Base-by-base conservation (phyloP, 1,140 invertebrate species). In the Hycleus cichorii region DNA sequence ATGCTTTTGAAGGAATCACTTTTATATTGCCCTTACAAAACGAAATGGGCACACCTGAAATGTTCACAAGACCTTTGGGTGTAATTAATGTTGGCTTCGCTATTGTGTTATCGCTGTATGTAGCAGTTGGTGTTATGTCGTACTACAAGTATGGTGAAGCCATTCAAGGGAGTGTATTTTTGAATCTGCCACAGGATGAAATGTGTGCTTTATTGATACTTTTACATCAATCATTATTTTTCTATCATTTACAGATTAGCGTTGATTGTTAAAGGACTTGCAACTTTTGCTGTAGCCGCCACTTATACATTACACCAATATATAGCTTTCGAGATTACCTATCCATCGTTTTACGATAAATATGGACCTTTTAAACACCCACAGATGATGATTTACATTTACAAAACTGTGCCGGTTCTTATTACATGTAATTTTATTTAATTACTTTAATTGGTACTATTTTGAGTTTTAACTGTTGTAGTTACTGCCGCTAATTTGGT, bases 61-160 rank as follows among this genome's bases (percentile, higher is more conserved):
- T 83, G 56, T 95, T 95, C 73, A 83, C 82, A 50, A 88, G 82
- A 57, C 76, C 81, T 3, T 70, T 86, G 3, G 92, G 93, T 1
- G 90, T 95, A 1, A 72, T 95, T 5, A 95, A 94, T 70, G 80
- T 87, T 2, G 87, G 89, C 40, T 95, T 95, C 91, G 72, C 84
- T 0, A 76, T 88, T 18, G 89, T 94, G 1, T 84, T 83, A 1
- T 51, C 71, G 42, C 81, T 93, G 60, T 93, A 93, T 71, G 81
- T 89, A 5, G 75, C 81, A 3, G 81, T 93, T 56, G 93, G 92
- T 46, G 90, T 92, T 70, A 80, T 91, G 38, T 88, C 90, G 1
- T 95, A 93, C 69, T 76, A 94, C 11, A 86, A 88, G 65, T 92
- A 85, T 66, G 89, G 89, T 1, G 78, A 81, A n/a, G 60, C 69